A percentile compares a stretch with the other conserved stretches of the same genome.
phyloP scores from a whole-genome alignment of 2,797 vertebrate species.

The Pseudochirops cupreus region DNA sequence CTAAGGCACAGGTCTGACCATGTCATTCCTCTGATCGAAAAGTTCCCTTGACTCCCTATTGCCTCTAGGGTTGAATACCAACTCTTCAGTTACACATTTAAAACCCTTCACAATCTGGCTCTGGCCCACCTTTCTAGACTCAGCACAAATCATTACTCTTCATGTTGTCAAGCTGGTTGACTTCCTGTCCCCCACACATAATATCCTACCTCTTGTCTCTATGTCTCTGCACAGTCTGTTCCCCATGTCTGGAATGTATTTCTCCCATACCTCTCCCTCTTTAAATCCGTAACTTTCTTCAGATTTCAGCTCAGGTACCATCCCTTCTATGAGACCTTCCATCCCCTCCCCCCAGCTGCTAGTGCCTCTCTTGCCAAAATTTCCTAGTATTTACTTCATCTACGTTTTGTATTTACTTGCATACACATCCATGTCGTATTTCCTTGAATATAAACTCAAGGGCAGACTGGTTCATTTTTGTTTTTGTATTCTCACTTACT shows the following conservation, averaged over 20 bases:
- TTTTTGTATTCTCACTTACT: neutral
- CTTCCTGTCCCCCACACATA: neutral
- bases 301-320: neutral
- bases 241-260: neutral
- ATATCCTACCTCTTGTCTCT: neutral
- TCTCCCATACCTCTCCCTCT: neutral
- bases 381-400: neutral
- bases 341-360: neutral
- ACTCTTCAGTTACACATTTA: neutral
- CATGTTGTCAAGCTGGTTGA: neutral
- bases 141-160: neutral
- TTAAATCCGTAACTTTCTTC: neutral
- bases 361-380: neutral
- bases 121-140: neutral
- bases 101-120: neutral
- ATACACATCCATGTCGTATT: neutral
- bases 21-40: neutral
- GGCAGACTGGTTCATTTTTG: neutral
- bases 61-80: neutral
- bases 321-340: neutral
- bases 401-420: neutral
- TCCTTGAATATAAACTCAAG: neutral
- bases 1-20: neutral
- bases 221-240: neutral
- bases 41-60: neutral